Base-by-base conservation (phyloP, 2,113 vertebrate genomes). In the Gymnocephalus cernua region DNA sequence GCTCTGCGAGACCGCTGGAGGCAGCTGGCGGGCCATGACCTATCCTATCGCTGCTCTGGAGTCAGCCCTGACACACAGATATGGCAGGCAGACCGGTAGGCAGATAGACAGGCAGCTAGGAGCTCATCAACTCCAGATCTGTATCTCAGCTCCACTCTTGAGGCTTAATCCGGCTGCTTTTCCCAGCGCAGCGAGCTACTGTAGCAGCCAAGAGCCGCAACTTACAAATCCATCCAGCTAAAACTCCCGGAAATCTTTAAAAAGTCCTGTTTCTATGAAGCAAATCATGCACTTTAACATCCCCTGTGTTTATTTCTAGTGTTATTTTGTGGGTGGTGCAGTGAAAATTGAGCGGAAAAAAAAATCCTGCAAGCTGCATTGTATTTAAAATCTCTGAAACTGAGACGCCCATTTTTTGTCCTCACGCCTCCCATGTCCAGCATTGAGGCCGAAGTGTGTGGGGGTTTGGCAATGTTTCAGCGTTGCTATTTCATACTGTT, bases 81-180 rank as follows among this genome's bases (percentile, higher is more conserved):
- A 67, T 18, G 47, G 66, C 51, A 61, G 25, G 64, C 48, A 71
- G 81, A 16, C 75, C 87, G 80, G 56, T 45, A 29, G 82, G 23
- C 66, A 63, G 50, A 14, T 1, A 87, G 85, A 78, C 71, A 45
- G 82, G 64, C 62, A 35, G 68, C 66, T 51, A 23, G 47, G 73
- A 76, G 58, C 78, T 81, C 74, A 80, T 83, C 80, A 79, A 66
- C 72, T 79, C 41, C 68, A 88, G 86, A 87, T 89, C 80, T 57
- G 61, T 85, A 90, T 90, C 86, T 88, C 61, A 71, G 68, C 74
- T 85, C 79, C 74, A 51, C 80, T 74, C 61, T 86, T 56, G 69
- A 59, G 41, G 82, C 73, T 88, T 92, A 86, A 89, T 87, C 85
- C 80, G 13, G 75, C 74, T 68, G 66, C 82, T 84, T 74, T 82